Conservation (phyloP, 2,888 invertebrate species). For the Harmothoe impar region DNA sequence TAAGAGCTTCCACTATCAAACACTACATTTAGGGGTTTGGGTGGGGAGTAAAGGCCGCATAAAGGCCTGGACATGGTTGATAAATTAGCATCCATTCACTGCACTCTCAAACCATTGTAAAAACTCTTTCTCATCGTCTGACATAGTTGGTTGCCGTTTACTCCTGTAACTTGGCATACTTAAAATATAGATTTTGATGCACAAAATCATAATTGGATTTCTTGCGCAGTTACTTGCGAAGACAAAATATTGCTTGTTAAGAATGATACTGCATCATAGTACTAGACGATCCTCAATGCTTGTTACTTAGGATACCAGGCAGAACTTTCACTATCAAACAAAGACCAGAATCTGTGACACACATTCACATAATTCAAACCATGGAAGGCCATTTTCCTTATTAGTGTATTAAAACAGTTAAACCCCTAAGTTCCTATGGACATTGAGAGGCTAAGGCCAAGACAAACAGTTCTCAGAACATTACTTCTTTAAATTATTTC, state of each 20-base stretch:
- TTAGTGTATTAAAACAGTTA: too few species aligned
- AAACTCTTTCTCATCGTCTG: background rate
- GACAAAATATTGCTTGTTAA: background rate
- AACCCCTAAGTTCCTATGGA: too few species aligned
- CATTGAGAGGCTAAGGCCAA: too few species aligned
- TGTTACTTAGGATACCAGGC: too few species aligned
- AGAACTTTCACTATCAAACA: too few species aligned
- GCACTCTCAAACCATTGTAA: background rate
- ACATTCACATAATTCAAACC: too few species aligned
- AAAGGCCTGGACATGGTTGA: background rate
- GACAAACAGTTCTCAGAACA: too few species aligned
- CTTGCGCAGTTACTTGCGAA: background rate
- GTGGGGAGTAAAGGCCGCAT: background rate
- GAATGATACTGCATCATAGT: background rate
- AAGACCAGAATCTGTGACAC: too few species aligned
- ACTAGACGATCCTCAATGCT: too few species aligned
- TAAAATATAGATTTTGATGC: conserved; percentile 6
- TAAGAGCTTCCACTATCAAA: background rate
- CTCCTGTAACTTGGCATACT: background rate
- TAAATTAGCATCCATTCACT: background rate
- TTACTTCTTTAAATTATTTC: too few species aligned
- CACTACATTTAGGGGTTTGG: background rate
- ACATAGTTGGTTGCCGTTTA: background rate
- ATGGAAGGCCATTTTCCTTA: too few species aligned
- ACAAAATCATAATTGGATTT: too few species aligned